These are phyloP conservation scores for Scleropages formosus DNA, from an alignment of 2,797 vertebrate species.

Conservation along the genomic window DNA sequence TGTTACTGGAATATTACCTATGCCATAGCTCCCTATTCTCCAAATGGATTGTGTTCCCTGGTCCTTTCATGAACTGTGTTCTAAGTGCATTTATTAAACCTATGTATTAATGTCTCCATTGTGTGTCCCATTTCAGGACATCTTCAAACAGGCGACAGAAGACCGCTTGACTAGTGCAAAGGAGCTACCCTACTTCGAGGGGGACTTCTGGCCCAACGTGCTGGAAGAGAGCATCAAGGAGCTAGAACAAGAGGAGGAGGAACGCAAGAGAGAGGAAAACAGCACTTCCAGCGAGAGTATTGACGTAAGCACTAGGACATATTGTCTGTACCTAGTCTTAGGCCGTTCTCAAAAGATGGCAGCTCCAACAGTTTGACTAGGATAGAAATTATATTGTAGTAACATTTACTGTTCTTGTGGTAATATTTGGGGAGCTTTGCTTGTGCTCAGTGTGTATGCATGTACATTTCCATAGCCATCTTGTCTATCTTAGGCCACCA, in stretches of 20 bases:
- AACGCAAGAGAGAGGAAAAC: constrained; percentile 94
- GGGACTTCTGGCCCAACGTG: constrained; percentile 98
- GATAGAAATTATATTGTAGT: too few relatives aligned
- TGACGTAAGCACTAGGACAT: constrained; percentile 59
- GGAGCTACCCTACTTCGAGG: constrained; percentile 96
- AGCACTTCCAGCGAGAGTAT: constrained; percentile 91
- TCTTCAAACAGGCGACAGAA: constrained; percentile 98
- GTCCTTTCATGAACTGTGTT: too few relatives aligned
- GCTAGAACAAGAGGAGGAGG: constrained; percentile 95
- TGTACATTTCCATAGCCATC: background rate
- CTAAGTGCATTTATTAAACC: too few relatives aligned
- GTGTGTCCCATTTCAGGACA: constrained; percentile 70
- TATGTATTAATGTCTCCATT: too few relatives aligned
- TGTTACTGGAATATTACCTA: too few relatives aligned
- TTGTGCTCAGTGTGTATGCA: too few relatives aligned
- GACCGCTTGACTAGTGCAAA: constrained; percentile 95
- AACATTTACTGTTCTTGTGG: too few relatives aligned
- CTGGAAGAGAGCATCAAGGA: constrained; percentile 98
- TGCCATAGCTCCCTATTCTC: background rate
- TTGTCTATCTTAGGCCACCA: constrained; percentile 74
- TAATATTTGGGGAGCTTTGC: too few relatives aligned
- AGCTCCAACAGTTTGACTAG: background rate
- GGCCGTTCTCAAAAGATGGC: too few relatives aligned
- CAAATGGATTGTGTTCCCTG: background rate
- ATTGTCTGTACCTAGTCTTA: background rate